A percentile compares a stretch with the other conserved stretches of the same genome.
Conservation (phyloP, 2,797 vertebrate species). For the Falco peregrinus region DNA sequence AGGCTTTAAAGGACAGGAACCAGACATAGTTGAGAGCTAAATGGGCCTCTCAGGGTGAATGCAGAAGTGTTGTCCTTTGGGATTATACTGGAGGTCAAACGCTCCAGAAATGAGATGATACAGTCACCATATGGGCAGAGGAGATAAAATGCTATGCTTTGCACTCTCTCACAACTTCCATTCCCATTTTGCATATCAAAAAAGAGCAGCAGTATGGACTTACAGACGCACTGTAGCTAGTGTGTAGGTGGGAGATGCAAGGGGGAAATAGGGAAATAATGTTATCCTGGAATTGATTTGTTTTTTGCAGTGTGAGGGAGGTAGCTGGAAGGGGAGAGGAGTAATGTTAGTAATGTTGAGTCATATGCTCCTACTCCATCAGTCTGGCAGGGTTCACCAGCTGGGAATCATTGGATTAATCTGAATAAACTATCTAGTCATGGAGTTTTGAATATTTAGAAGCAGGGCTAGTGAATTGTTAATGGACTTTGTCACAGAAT, state of each 20-base stretch:
- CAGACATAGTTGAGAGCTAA: not conserved
- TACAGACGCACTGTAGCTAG: rapidly evolving
- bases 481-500: not conserved
- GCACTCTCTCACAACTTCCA: not conserved
- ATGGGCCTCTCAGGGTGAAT: not conserved
- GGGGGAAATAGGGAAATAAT: not conserved
- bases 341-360: no score
- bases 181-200: not conserved
- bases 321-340: not conserved
- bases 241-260: not conserved
- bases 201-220: not conserved
- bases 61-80: not conserved
- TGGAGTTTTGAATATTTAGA: not conserved
- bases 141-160: not conserved
- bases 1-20: not conserved
- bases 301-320: not conserved
- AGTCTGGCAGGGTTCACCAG: not conserved
- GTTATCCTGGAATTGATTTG: rapidly evolving
- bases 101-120: not conserved
- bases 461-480: not conserved
- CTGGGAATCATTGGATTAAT: not conserved
- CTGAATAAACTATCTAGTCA: not conserved
- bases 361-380: not conserved
- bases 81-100: not conserved
- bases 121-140: not conserved